Conservation (phyloP, 2,888 invertebrate species). For the Sminthurides aquaticus region DNA sequence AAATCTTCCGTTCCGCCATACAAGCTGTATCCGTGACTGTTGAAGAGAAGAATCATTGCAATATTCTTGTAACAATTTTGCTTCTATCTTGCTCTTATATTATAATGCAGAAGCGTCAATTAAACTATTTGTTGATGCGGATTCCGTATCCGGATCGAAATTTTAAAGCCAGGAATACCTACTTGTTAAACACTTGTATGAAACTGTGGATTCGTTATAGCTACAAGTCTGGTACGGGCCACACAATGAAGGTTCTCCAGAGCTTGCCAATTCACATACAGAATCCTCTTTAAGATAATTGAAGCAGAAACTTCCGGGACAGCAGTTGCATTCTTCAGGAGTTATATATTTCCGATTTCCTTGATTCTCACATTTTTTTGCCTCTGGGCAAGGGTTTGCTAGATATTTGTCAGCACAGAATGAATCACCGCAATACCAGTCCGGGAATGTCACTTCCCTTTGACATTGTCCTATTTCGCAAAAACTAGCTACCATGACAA, state of each 20-base stretch:
- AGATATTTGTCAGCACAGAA: neutral
- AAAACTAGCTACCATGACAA: too few species aligned
- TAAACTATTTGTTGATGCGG: too few species aligned
- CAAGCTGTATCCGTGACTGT: conserved; percentile 10
- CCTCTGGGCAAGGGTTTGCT: neutral
- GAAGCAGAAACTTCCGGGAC: conserved; percentile 30
- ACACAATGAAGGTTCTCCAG: conserved; percentile 34
- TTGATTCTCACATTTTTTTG: conserved; percentile 32
- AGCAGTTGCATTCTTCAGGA: conserved; percentile 39
- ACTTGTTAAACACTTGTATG: neutral
- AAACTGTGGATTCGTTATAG: neutral
- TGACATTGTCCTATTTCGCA: too few species aligned
- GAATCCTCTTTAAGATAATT: conserved; percentile 35
- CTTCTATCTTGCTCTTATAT: too few species aligned
- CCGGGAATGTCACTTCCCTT: too few species aligned
- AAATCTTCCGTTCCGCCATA: conserved; percentile 43
- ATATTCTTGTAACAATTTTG: too few species aligned
- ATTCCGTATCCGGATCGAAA: too few species aligned
- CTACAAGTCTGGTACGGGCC: conserved; percentile 37
- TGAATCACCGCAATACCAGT: neutral
- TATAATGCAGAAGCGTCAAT: too few species aligned
- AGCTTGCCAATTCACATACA: conserved; percentile 21
- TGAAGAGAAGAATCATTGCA: too few species aligned
- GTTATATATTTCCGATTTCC: conserved; percentile 35
- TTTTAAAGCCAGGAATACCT: too few species aligned